Evolutionary conservation across 1,140 invertebrate species (phyloP), one percentile per base, ranked within the genome.

Genomic region (Drosophila ambigua): DNA sequence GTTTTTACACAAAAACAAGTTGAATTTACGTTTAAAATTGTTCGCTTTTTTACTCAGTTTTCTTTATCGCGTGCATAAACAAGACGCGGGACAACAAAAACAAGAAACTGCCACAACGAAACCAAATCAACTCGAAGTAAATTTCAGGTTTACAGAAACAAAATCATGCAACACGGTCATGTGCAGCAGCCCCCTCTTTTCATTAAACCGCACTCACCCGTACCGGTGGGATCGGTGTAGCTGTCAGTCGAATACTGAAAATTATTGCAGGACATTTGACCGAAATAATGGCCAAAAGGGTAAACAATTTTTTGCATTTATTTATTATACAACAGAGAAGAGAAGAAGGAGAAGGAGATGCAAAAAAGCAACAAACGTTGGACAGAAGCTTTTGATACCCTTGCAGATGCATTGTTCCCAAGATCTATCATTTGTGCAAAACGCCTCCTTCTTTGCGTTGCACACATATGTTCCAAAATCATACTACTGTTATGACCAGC

Each of bases 41-140:
- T 50, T 66, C 8, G 28, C 20, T 23, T 71, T 63, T 67, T 57
- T 45, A 41, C 41, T 49, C 26, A 26, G 49, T 57, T 62, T 82
- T 55, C 59, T 72, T 85, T 85, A 85, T 85, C 82, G 82, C 82
- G 82, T 88, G 82, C 82, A 87, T 88, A 87, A 87, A 87, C 83
- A 87, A 87, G 67, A 72, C 72, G 75, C 78, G 72, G 59, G 61
- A 60, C 55, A 46, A 45, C 58, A 54, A 59, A 49, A 20, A 35
- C 39, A 52, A 58, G 43, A 43, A 58, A 41, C 43, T 57, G 24
- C 31, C 50, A 60, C 41, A 71, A 50, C 74, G 65, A 78, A 73
- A 83, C 76, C 69, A 59, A 79, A 46, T 78, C 77, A 81, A 84
- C 80, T 83, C 67, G 71, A 72, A 78, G 66, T 68, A 79, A 73